Percentiles rank a stretch among this genome's conserved stretches.
Evolutionary conservation across 1,140 invertebrate genomes (phyloP).

Genomic region (Drosophila athabasca): DNA sequence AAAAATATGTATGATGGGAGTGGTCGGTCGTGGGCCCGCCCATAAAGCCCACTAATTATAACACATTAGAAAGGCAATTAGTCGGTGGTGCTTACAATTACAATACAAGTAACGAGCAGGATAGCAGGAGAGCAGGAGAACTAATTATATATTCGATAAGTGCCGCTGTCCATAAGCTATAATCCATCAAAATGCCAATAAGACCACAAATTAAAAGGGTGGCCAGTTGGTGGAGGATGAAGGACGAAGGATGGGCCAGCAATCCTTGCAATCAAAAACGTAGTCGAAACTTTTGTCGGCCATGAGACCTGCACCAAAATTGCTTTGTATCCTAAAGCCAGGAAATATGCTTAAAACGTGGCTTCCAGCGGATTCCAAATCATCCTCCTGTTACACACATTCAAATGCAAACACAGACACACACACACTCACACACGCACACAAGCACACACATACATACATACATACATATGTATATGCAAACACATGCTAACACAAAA

Average conservation of each 20-base stretch:
- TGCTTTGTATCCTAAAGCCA: constrained; percentile 55
- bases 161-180: neutral
- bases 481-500: constrained; percentile 41
- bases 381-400: constrained; percentile 41
- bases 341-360: constrained; percentile 74
- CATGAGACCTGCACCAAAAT: constrained; percentile 1
- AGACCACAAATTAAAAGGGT: neutral
- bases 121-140: constrained; percentile 45
- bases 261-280: constrained; percentile 14
- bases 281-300: constrained; percentile 38
- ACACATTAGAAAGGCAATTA: constrained; percentile 76
- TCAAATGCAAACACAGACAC: constrained; percentile 4
- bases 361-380: constrained; percentile 55
- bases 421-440: neutral
- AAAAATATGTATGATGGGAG: neutral
- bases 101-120: constrained; percentile 61
- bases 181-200: too few relatives aligned
- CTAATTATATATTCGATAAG: constrained; percentile 32
- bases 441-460: constrained; percentile 17
- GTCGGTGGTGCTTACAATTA: constrained; percentile 59
- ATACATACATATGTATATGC: too few relatives aligned
- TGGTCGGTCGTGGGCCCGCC: constrained; percentile 7
- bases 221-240: too few relatives aligned
- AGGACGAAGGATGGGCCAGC: too few relatives aligned
- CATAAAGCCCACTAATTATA: constrained; percentile 69